Evolutionary conservation across 1,140 invertebrate species (phyloP).

Genomic region (Drosophila paulistorum): DNA sequence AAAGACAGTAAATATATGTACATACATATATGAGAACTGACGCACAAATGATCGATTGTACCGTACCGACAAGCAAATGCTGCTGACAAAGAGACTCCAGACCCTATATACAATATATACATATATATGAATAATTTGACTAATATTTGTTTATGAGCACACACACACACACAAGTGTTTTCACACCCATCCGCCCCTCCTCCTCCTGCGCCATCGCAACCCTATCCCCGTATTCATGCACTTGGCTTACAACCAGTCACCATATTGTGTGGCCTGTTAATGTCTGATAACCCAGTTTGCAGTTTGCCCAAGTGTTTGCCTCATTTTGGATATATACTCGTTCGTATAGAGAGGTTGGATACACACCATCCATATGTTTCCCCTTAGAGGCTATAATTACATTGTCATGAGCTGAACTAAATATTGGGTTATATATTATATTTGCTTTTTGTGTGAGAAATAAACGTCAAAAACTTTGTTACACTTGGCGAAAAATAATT

Average conservation of each 20-base stretch:
- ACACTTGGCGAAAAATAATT: neutral
- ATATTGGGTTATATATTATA: neutral
- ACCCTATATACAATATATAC: neutral
- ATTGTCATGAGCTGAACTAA: slow-evolving; percentile 27
- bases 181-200: slow-evolving; percentile 41
- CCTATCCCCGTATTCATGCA: neutral
- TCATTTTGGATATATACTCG: slow-evolving; percentile 28
- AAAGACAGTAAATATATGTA: neutral
- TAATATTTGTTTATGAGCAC: slow-evolving; percentile 67
- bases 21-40: slow-evolving; percentile 18
- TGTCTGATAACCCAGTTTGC: slow-evolving; percentile 73
- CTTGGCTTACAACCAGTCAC: slow-evolving; percentile 30
- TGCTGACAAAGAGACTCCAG: neutral
- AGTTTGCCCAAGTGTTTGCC: slow-evolving; percentile 53
- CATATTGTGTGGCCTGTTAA: neutral
- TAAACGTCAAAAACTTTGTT: neutral
- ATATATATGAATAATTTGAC: slow-evolving; percentile 64
- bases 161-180: slow-evolving; percentile 62
- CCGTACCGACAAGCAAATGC: neutral
- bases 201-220: no score
- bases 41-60: slow-evolving; percentile 45
- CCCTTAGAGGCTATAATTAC: slow-evolving; percentile 44
- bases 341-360: neutral
- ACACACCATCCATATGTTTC: neutral
- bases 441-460: neutral